A percentile compares a stretch with the other conserved stretches of the same genome.
Evolutionary conservation across 2,113 vertebrate genomes (phyloP).

Genomic region (Scophthalmus maximus): DNA sequence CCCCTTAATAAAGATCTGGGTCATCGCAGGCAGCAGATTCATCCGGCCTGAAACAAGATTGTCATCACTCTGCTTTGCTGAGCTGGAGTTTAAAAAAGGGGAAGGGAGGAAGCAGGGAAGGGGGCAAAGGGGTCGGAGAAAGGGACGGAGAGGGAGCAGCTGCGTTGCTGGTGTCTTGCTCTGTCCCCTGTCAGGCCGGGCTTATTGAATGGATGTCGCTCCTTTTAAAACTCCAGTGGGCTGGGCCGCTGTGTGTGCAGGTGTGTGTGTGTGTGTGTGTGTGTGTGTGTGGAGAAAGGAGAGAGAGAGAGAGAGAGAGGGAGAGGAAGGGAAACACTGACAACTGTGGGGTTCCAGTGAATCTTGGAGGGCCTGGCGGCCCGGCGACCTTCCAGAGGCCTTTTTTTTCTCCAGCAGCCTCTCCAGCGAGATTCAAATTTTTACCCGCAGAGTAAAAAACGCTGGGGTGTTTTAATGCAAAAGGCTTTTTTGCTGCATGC

Average conservation of each 20-base stretch:
- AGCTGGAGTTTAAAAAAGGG: constrained; percentile 66
- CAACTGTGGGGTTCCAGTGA: constrained; percentile 50
- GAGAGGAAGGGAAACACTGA: constrained; percentile 15
- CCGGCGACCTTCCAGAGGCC: constrained; percentile 62
- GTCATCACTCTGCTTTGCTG: constrained; percentile 69
- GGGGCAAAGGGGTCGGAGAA: constrained; percentile 64
- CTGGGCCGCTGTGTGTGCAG: constrained; percentile 26
- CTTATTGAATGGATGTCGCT: constrained; percentile 73
- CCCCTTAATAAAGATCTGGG: constrained; percentile 68
- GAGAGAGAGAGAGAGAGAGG: too few species aligned
- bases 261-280: constrained; percentile 17
- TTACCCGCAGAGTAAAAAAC: too few species aligned
- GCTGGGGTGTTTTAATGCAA: too few species aligned
- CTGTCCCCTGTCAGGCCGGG: constrained; percentile 60
- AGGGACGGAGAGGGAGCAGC: constrained; percentile 63
- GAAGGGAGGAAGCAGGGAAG: constrained; percentile 64
- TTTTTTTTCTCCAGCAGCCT: constrained; percentile 45
- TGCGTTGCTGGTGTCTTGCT: constrained; percentile 66
- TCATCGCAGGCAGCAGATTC: constrained; percentile 68
- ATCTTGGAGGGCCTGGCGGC: constrained; percentile 26
- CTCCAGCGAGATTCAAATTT: constrained; percentile 53
- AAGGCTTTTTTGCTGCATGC: too few species aligned
- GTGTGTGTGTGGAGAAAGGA: background rate
- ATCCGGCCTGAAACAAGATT: constrained; percentile 72
- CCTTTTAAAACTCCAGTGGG: constrained; percentile 64